Percentiles rank a stretch among this genome's conserved stretches.
phyloP scores from a whole-genome alignment of 2,888 invertebrate genomes.

The Drosophila nigricruria region DNA sequence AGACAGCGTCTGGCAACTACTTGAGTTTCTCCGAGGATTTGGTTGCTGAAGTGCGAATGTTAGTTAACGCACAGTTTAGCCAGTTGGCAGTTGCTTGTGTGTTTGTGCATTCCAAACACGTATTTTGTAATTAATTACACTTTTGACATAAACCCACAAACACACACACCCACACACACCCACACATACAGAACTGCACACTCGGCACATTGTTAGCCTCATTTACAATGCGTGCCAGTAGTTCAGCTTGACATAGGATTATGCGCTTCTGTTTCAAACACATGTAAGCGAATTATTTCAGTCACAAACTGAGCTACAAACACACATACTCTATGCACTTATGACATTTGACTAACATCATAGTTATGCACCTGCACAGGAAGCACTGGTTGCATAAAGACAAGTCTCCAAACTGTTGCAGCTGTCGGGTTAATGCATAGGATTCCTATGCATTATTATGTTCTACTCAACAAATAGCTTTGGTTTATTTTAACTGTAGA shows the following conservation, averaged over 20 bases:
- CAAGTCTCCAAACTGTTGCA: slow-evolving; percentile 35
- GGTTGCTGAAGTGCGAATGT: slow-evolving; percentile 63
- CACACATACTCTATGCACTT: slow-evolving; percentile 10
- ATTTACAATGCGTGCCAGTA: slow-evolving; percentile 34
- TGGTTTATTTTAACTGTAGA: background rate
- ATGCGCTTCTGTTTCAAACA: slow-evolving; percentile 42
- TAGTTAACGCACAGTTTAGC: slow-evolving; percentile 63
- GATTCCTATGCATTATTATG: slow-evolving; percentile 12
- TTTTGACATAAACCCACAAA: slow-evolving; percentile 47
- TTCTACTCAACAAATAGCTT: background rate
- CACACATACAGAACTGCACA: background rate
- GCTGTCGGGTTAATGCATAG: slow-evolving; percentile 11
- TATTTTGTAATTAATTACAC: slow-evolving; percentile 77
- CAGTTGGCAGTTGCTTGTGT: slow-evolving; percentile 18
- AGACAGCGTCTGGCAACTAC: slow-evolving; percentile 36
- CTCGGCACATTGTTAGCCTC: slow-evolving; percentile 46
- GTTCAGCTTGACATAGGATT: slow-evolving; percentile 57
- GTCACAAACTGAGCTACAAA: background rate
- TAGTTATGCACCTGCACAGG: slow-evolving; percentile 12
- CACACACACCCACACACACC: background rate
- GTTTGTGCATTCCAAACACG: slow-evolving; percentile 52
- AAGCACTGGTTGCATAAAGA: slow-evolving; percentile 5
- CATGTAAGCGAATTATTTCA: slow-evolving; percentile 46
- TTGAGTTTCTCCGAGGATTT: slow-evolving; percentile 39
- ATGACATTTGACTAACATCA: slow-evolving; percentile 29